Conservation (phyloP, 2,888 invertebrate genomes). For the Dione vanillae region DNA sequence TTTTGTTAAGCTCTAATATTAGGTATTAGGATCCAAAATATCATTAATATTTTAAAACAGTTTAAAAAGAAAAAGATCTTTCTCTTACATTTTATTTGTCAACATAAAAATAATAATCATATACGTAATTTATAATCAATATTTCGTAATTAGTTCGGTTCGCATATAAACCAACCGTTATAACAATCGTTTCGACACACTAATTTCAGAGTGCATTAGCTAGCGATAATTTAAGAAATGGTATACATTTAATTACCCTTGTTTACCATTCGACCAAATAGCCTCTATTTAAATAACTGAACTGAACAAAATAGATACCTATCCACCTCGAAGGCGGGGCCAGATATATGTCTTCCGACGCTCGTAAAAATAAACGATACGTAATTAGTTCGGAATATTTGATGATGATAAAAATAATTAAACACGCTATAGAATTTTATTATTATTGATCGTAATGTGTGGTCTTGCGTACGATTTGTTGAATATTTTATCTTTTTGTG, state of each 20-base stretch:
- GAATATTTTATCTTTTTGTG: neutral
- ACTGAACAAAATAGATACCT: slow-evolving; percentile 53
- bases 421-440: slow-evolving; percentile 46
- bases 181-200: slow-evolving; percentile 57
- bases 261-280: slow-evolving; percentile 63
- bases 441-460: slow-evolving; percentile 24
- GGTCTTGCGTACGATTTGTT: slow-evolving; percentile 17
- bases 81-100: too few relatives aligned
- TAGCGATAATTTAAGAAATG: slow-evolving; percentile 68
- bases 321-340: slow-evolving; percentile 47
- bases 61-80: too few relatives aligned
- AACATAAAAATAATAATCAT: too few relatives aligned
- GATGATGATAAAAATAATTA: slow-evolving; percentile 33
- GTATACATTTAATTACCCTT: slow-evolving; percentile 70
- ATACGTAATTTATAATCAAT: too few relatives aligned
- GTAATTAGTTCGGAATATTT: slow-evolving; percentile 48
- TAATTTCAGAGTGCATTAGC: slow-evolving; percentile 71
- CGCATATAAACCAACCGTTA: slow-evolving; percentile 58
- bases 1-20: too few relatives aligned
- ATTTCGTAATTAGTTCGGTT: too few relatives aligned
- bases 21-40: too few relatives aligned
- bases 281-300: slow-evolving; percentile 62
- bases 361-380: slow-evolving; percentile 62
- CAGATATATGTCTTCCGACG: slow-evolving; percentile 61
- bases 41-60: too few relatives aligned